Percentiles rank a stretch among this genome's conserved stretches.
phyloP scores from a whole-genome alignment of 2,888 invertebrate genomes.

The Pollenia labialis region DNA sequence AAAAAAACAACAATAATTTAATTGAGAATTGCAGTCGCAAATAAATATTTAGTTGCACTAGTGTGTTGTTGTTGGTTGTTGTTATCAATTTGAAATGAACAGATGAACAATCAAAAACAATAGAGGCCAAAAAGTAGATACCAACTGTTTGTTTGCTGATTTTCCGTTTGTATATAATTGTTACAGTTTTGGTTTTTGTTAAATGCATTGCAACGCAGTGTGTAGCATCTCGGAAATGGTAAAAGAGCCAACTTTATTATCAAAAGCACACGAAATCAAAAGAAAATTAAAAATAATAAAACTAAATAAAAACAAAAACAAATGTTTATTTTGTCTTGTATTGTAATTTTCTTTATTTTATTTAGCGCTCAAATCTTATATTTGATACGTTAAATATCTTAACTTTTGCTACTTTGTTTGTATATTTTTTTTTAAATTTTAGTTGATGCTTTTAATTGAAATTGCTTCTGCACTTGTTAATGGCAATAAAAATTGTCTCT shows the following conservation, averaged over 20 bases:
- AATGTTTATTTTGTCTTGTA: slow-evolving; percentile 47
- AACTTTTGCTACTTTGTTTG: background rate
- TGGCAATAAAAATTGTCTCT: slow-evolving; percentile 41
- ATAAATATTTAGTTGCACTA: slow-evolving; percentile 37
- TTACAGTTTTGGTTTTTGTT: background rate
- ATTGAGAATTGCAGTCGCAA: slow-evolving; percentile 48
- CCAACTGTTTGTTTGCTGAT: slow-evolving; percentile 56
- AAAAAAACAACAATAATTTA: slow-evolving; percentile 34
- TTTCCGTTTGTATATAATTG: slow-evolving; percentile 31
- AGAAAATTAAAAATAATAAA: background rate
- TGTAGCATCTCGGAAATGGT: slow-evolving; percentile 18
- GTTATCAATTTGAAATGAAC: slow-evolving; percentile 55
- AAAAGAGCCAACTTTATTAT: slow-evolving; percentile 40
- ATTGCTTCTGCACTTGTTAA: slow-evolving; percentile 53
- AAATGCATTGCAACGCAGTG: slow-evolving; percentile 33
- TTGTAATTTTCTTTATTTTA: slow-evolving; percentile 9
- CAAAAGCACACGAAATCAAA: slow-evolving; percentile 11
- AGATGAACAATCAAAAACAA: slow-evolving; percentile 37
- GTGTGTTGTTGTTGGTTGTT: slow-evolving; percentile 33
- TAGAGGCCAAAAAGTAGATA: slow-evolving; percentile 42
- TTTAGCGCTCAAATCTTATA: slow-evolving; percentile 20
- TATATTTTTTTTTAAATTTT: slow-evolving; percentile 20
- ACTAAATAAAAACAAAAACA: slow-evolving; percentile 20
- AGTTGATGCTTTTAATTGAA: slow-evolving; percentile 45
- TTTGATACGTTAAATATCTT: slow-evolving; percentile 21